A percentile compares a stretch with the other conserved stretches of the same genome.
Evolutionary conservation across 2,113 vertebrate species (phyloP).

Genomic region (Xiphophorus hellerii): DNA sequence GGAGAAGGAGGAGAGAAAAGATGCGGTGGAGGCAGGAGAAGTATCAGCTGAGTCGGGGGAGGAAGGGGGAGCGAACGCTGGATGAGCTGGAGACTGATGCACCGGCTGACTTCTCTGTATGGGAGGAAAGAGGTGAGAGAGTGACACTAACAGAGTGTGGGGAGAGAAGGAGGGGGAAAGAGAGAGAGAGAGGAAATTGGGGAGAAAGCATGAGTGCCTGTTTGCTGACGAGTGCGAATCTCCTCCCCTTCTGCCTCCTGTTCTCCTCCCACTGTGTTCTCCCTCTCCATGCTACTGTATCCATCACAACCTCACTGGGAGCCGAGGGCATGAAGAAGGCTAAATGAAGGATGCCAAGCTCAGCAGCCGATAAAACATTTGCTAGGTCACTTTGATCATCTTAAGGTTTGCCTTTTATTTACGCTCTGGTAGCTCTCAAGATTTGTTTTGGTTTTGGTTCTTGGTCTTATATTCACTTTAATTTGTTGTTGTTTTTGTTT

Average conservation of each 20-base stretch:
- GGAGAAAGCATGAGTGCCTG: slow-evolving; percentile 61
- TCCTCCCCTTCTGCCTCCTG: slow-evolving; percentile 63
- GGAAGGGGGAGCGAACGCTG: slow-evolving; percentile 23
- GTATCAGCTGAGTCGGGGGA: slow-evolving; percentile 31
- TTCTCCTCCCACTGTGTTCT: slow-evolving; percentile 52
- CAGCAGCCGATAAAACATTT: background rate
- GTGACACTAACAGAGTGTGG: slow-evolving; percentile 29
- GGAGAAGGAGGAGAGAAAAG: background rate
- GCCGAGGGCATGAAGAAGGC: background rate
- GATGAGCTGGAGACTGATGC: slow-evolving; percentile 44
- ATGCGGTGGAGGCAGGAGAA: slow-evolving; percentile 10
- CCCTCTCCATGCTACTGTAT: slow-evolving; percentile 21
- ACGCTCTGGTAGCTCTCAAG: background rate
- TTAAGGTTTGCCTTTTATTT: background rate
- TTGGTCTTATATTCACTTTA: background rate
- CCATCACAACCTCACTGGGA: slow-evolving; percentile 7
- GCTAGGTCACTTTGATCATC: background rate
- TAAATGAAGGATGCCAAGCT: background rate
- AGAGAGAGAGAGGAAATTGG: slow-evolving; percentile 33
- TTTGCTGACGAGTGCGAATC: slow-evolving; percentile 63
- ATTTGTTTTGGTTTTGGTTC: background rate
- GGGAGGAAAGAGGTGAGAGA: slow-evolving; percentile 48
- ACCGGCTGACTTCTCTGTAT: slow-evolving; percentile 41
- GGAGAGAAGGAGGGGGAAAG: slow-evolving; percentile 32
- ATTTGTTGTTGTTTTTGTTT: background rate